Evolutionary conservation across 2,888 invertebrate genomes (phyloP), one percentile per base, ranked within the genome.

Genomic region (Neria commutata): DNA sequence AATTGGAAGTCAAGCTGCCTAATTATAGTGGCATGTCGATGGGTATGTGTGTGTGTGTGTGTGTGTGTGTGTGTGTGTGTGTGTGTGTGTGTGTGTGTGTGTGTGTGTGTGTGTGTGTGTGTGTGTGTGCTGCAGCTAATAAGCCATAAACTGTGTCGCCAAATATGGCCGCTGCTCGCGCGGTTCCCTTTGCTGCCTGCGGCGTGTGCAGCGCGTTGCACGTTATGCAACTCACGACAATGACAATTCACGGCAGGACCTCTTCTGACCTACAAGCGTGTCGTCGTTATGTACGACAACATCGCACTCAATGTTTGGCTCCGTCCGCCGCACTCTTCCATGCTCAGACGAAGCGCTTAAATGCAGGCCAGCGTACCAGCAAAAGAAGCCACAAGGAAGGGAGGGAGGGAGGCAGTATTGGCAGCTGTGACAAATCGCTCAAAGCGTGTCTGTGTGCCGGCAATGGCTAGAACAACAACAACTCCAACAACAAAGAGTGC

Each of bases 401-500:
- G n/a, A n/a, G n/a, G n/a, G n/a, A 29, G 29, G 6, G 29, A 29
- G 29, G 11, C 6, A 8, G 29, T 11, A 11, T 8, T 29, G 29
- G 29, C 6, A 11, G 29, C 6, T 8, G 29, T 29, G 6, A 29
- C 6, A 29, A 6, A 29, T 8, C 6, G 11, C 6, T 11, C 29
- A 29, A 29, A 29, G 29, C 6, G 6, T 6, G 6, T 8, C 11
- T 29, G 29, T 29, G 29, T 29, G 11, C 6, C 67, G 66, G 42
- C 67, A 66, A 54, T 64, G 68, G 21, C 67, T 68, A 23, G 67
- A 71, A 24, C 82, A 80, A 61, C 81, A 77, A 50, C 79, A 79
- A 56, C 81, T 81, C 57, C 81, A 81, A 56, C 79, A 78, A 24
- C 82, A 82, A 59, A 78, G 76, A 23, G 74, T 77, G 49, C 77